Base-by-base conservation (phyloP, 2,113 vertebrate species). In the Apus apus region DNA sequence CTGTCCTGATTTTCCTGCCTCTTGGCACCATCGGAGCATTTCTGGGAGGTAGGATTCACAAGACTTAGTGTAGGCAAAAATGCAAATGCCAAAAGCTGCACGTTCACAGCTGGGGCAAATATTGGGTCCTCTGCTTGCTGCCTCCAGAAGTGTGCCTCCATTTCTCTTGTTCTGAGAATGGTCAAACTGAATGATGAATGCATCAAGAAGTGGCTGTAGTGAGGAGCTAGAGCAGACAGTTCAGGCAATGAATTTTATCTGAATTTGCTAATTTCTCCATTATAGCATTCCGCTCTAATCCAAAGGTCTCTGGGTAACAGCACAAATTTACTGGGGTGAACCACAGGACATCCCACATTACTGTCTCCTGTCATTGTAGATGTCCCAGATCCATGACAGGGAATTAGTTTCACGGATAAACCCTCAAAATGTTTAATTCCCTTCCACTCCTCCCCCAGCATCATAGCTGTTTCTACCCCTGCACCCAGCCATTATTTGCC, bases 1-100 rank as follows among this genome's bases (percentile, higher is more conserved):
- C 0, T 0, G 68, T 1, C n/a, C 51, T 51, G 85, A 64, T 86
- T 95, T 94, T 78, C 94, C 58, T 70, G 53, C 32, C 53, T 57
- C 72, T 96, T 91, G 92, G 94, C 93, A 95, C 45, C 68, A 88
- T 45, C 72, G 9, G 23, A 14, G 21, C 74, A 74, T 93, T 95
- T 94, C 85, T 29, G 56, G 78, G 4, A 75, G 66, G 32, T 22
- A 14, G 20, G 30, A 60, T 91, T 84, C 88, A 30, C 19, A 36
- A 65, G 76, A 92, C 34, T 34, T 22, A 85, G 88, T 1, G 29
- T 13, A 68, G 51, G 71, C 60, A 83, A 71, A 94, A 91, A 84
- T 8, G 23, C 56, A 87, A 85, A 93, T 12, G 58, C 12, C 7
- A 19, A 61, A 40, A 90, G 78, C 80, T 85, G 57, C 67, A 46